Evolutionary conservation across 2,797 vertebrate species (phyloP), one percentile per base, ranked within the genome.

Genomic region (Micropoecilia bifurca): DNA sequence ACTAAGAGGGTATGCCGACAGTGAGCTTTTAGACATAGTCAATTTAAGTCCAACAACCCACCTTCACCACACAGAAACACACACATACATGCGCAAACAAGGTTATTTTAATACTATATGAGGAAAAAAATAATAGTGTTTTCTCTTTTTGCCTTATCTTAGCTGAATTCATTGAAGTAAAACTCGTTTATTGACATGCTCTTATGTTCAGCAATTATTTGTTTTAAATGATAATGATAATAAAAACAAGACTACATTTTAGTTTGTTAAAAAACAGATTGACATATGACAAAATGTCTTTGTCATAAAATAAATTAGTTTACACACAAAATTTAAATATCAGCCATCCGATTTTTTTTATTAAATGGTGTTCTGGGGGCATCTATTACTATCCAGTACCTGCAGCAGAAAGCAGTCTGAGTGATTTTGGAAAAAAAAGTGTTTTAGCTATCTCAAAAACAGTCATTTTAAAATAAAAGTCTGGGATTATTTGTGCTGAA

Each of bases 1-100:
- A 91, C 92, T 93, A 93, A 94, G 89, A 94, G 92, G 90, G 78
- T 89, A 89, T 74, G 85, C 88, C 85, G 78, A 93, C 87, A 87
- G 91, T 87, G 81, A 88, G 93, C 92, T 94, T 93, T 93, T 94
- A 93, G 89, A 93, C 84, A 78, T 53, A 85, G 83, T 82, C 89
- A 88, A 87, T 93, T 91, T 91, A 80, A 83, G 90, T 87, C 90
- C 81, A 83, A 48, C 46, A 80, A 46, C 66, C 20, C 66, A 20
- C 75, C 20, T 61, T 50, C 30, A 28, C 55, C 48, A 43, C 48
- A 33, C 79, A 73, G 71, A 71, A 8, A 73, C n/a, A 78, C n/a
- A 59, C n/a, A 6, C 4, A 59, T 28, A 13, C n/a, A 28, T 14
- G 55, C 4, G 1, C 55, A 59, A 59, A 59, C 55, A 59, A 28